Evolutionary conservation across 2,888 invertebrate species (phyloP).

Genomic region (Adelognathus sp.): DNA sequence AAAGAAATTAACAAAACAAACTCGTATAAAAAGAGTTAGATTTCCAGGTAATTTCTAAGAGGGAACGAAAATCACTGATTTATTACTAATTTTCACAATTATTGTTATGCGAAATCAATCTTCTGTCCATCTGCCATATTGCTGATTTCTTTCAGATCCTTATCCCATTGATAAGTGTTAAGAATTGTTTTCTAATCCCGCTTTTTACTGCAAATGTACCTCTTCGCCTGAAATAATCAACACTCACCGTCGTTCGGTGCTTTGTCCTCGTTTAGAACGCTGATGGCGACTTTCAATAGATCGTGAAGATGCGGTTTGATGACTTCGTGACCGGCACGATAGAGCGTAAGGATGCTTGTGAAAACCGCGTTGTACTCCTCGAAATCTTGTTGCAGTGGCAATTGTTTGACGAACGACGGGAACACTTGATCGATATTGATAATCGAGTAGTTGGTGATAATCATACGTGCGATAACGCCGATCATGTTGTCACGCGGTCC

Average conservation of each 20-base stretch:
- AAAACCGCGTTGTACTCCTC: constrained; percentile 89
- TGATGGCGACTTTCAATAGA: constrained; percentile 83
- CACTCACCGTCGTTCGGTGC: constrained; percentile 82
- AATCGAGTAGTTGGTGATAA: constrained; percentile 84
- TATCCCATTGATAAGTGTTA: no score
- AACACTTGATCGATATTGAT: constrained; percentile 89
- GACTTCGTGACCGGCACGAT: constrained; percentile 84
- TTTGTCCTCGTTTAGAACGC: constrained; percentile 84
- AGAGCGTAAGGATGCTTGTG: constrained; percentile 85
- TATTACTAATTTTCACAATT: no score
- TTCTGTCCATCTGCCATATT: no score
- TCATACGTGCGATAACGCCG: constrained; percentile 89
- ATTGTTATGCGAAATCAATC: no score
- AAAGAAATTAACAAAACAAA: no score
- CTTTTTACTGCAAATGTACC: no score
- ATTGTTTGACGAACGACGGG: constrained; percentile 86
- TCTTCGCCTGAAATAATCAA: no score
- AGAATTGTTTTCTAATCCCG: no score
- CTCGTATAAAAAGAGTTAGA: no score
- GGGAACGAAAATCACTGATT: no score
- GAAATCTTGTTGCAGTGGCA: constrained; percentile 89
- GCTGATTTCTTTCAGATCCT: no score
- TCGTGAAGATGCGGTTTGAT: constrained; percentile 82
- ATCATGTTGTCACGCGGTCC: constrained; percentile 90
- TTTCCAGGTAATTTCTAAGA: no score